Evolutionary conservation across 2,888 invertebrate species (phyloP).

Genomic region (Ellobium chinense): DNA sequence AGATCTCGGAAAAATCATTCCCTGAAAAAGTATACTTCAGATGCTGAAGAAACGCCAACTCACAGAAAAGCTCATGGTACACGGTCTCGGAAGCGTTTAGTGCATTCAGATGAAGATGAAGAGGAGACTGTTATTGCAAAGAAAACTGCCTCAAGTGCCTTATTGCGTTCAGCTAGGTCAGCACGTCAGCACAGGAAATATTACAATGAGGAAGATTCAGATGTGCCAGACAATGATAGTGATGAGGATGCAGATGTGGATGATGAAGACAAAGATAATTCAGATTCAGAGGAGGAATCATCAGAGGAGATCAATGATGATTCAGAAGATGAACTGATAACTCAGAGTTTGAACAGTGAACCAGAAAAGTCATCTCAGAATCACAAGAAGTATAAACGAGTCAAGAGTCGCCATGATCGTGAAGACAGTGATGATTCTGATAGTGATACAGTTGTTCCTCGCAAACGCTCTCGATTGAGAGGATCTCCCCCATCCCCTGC

Average conservation of each 20-base stretch:
- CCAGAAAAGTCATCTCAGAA: slow-evolving; percentile 27
- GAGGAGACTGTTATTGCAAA: not conserved
- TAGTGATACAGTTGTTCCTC: slow-evolving; percentile 18
- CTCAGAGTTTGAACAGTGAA: slow-evolving; percentile 21
- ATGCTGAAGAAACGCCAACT: not conserved
- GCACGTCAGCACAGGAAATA: slow-evolving; percentile 39
- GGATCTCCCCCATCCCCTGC: not conserved
- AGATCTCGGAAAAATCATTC: not conserved
- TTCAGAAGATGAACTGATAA: slow-evolving; percentile 37
- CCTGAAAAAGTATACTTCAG: slow-evolving; percentile 6
- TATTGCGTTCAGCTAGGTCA: slow-evolving; percentile 30
- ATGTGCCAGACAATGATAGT: slow-evolving; percentile 34
- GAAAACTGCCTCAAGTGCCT: slow-evolving; percentile 26
- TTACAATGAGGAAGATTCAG: slow-evolving; percentile 32
- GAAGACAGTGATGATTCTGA: slow-evolving; percentile 32
- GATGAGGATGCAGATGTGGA: slow-evolving; percentile 48
- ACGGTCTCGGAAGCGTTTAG: not conserved
- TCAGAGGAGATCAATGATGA: slow-evolving; percentile 34
- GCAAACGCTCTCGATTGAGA: slow-evolving; percentile 38
- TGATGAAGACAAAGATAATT: slow-evolving; percentile 51
- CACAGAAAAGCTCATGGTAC: slow-evolving; percentile 38
- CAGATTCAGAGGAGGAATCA: slow-evolving; percentile 40
- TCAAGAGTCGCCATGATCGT: not conserved
- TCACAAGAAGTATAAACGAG: slow-evolving; percentile 15
- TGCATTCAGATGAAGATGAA: not conserved